Percentiles rank a stretch among this genome's conserved stretches.
Conservation (phyloP, 2,113 vertebrate genomes). For the Jaculus jaculus region DNA sequence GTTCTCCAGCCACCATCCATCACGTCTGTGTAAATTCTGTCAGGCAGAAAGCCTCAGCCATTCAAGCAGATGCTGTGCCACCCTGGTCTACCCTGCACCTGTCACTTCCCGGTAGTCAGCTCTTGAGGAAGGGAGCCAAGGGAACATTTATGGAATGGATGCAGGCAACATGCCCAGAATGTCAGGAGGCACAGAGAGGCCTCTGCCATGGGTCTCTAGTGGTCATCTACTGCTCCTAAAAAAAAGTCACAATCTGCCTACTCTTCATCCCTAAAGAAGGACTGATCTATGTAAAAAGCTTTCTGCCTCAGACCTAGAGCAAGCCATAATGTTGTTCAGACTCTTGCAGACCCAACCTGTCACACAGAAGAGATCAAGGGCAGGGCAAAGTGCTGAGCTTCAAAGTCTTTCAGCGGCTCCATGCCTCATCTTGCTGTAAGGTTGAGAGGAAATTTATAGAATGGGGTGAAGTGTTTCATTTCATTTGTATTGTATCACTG, state of each 20-base stretch:
- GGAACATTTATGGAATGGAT: conserved; percentile 20
- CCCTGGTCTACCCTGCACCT: conserved; percentile 35
- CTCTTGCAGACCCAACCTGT: conserved; percentile 39
- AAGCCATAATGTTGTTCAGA: conserved; percentile 50
- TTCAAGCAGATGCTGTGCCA: conserved; percentile 44
- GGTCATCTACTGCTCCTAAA: background rate
- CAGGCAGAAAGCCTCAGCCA: conserved; percentile 53
- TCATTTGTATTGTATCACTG: conserved; percentile 61
- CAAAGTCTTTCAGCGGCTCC: conserved; percentile 48
- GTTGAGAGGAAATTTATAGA: conserved; percentile 68
- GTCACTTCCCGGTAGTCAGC: conserved; percentile 45
- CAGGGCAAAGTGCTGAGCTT: conserved; percentile 16
- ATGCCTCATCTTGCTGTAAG: conserved; percentile 60
- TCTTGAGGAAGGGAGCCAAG: conserved; percentile 49
- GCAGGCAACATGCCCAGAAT: background rate
- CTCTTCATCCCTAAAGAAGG: background rate
- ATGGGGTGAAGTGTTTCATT: conserved; percentile 70
- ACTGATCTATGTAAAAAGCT: conserved; percentile 42
- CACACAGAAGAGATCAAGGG: conserved; percentile 54
- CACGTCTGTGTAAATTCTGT: conserved; percentile 66
- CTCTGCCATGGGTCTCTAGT: background rate
- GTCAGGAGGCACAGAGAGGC: conserved; percentile 44
- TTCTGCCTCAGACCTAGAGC: conserved; percentile 22
- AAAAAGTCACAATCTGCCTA: background rate
- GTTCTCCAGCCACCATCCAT: conserved; percentile 60